A percentile compares a stretch with the other conserved stretches of the same genome.
Conservation (phyloP, 2,888 invertebrate genomes). For the Mesorhabditis spiculigera region DNA sequence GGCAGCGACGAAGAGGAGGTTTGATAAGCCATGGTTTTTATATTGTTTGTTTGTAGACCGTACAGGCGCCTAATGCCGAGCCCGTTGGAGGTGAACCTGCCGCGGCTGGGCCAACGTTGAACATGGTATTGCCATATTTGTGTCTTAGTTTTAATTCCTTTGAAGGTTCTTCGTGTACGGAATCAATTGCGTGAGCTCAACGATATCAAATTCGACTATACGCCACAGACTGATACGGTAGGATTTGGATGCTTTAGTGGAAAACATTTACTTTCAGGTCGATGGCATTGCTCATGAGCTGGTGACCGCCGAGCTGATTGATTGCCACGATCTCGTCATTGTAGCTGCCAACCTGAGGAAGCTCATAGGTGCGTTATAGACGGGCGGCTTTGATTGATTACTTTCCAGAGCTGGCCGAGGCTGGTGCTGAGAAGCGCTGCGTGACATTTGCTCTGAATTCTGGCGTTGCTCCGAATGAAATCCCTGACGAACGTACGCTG, state of each 20-base stretch:
- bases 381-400: constrained; percentile 22
- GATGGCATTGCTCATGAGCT: constrained; percentile 60
- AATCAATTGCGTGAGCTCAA: constrained; percentile 86
- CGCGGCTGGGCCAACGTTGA: not conserved
- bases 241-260: not conserved
- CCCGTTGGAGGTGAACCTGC: constrained; percentile 8
- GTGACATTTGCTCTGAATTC: constrained; percentile 62
- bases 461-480: constrained; percentile 60
- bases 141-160: constrained; percentile 10
- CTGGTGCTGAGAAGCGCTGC: constrained; percentile 33
- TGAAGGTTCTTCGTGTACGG: constrained; percentile 58
- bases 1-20: constrained; percentile 25
- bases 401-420: constrained; percentile 47
- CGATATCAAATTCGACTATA: constrained; percentile 95
- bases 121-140: not conserved
- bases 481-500: constrained; percentile 85
- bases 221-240: constrained; percentile 60
- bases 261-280: constrained; percentile 22
- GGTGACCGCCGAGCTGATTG: constrained; percentile 89
- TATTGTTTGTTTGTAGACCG: constrained; percentile 6
- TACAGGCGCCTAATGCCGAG: constrained; percentile 7
- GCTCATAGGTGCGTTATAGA: constrained; percentile 69
- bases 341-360: constrained; percentile 88
- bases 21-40: constrained; percentile 7
- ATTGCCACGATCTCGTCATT: constrained; percentile 82